A percentile compares a stretch with the other conserved stretches of the same genome.
phyloP scores from a whole-genome alignment of 92 coral and sea anemone genomes.

The Virgularia gustaviana region DNA sequence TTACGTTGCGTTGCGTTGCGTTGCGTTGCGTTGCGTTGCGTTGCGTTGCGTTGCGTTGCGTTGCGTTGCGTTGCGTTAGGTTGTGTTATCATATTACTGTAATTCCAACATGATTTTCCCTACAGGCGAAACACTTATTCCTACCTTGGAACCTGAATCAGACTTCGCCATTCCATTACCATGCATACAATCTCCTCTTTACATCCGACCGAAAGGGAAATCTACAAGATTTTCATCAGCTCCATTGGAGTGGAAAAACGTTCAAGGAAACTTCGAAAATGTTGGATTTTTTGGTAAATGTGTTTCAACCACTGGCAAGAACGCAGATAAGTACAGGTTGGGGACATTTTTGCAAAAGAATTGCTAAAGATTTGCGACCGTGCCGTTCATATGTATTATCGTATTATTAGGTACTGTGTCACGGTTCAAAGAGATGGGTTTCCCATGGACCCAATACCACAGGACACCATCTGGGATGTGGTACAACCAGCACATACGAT shows the following conservation, averaged over 20 bases:
- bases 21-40: slow-evolving; percentile 1
- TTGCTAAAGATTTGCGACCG: not conserved
- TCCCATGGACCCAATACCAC: slow-evolving; percentile 66
- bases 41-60: not conserved
- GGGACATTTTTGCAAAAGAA: not conserved
- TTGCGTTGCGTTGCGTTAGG: not conserved
- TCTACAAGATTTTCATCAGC: slow-evolving; percentile 75
- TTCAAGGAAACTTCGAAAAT: slow-evolving; percentile 60
- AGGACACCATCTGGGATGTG: slow-evolving; percentile 39
- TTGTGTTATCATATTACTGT: not conserved
- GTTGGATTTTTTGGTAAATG: slow-evolving; percentile 69
- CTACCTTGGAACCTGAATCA: slow-evolving; percentile 64
- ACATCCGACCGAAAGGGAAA: slow-evolving; percentile 74
- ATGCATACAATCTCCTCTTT: slow-evolving; percentile 72
- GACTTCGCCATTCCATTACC: slow-evolving; percentile 72
- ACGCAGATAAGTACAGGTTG: slow-evolving; percentile 72
- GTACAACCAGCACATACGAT: slow-evolving; percentile 93
- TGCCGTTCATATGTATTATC: not conserved
- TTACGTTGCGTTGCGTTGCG: no score
- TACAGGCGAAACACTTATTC: slow-evolving; percentile 64
- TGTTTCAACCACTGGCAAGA: slow-evolving; percentile 41
- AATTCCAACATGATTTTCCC: not conserved
- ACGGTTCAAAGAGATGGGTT: slow-evolving; percentile 88
- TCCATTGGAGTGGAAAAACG: slow-evolving; percentile 80
- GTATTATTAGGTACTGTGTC: slow-evolving; percentile 83